Evolutionary conservation across 2,113 vertebrate species (phyloP), one percentile per base, ranked within the genome.

Genomic region (Oplegnathus fasciatus): DNA sequence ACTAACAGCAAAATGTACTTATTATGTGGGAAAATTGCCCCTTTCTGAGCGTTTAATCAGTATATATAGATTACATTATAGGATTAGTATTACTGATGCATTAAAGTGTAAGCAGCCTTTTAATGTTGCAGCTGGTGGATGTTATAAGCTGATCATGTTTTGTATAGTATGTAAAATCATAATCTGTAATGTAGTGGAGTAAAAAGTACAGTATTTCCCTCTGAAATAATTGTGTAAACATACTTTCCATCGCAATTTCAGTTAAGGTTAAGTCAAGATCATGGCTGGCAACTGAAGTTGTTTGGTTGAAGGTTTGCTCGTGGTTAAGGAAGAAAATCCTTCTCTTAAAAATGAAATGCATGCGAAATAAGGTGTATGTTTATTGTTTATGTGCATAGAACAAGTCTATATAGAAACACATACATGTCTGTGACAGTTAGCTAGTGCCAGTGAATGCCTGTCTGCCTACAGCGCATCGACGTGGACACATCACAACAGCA

Each of bases 101-200:
- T 44, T 72, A 30, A 42, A 8, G 0, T 54, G 44, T 55, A 55
- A 72, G 78, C 55, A 65, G 44, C 17, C 30, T 15, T 50, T 50
- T 40, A 37, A 40, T 62, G 78, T 61, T 65, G 74, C 46, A 61
- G 78, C 57, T 40, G 77, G 50, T 62, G 42, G 58, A 72, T 58
- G 68, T 13, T 65, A 62, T 64, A 52, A 62, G 44, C 8, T 30
- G 28, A 60, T n/a, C 52, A 34, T 60, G 58, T 64, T 62, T 37
- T 17, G 11, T 50, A 13, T 37, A 0, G 22, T 11, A 40, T 79
- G 77, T 61, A 6, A 26, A 60, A 61, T 46, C 52, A 58, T n/a
- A 61, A 70, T 70, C 77, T 50, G 55, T 40, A 6, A 20, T 37
- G 28, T 58, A 24, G 22, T 8, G 32, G 15, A 26, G 55, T 9